Evolutionary conservation across 2,888 invertebrate species (phyloP).

Genomic region (Portevinia maculata): DNA sequence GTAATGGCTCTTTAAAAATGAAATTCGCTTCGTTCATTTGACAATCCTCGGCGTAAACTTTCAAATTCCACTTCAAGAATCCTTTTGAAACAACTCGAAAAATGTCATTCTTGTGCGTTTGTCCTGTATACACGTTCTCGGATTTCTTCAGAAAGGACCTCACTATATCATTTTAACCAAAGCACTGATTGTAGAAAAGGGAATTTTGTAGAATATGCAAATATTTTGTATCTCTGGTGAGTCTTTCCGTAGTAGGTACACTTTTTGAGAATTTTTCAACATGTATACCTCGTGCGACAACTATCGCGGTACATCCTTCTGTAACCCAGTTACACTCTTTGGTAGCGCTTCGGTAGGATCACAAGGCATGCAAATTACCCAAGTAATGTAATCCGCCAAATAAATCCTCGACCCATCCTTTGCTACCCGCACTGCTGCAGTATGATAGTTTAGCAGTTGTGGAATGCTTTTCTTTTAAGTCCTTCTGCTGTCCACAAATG

Average conservation of each 20-base stretch:
- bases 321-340: background rate
- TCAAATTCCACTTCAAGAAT: constrained; percentile 18
- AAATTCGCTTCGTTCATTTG: background rate
- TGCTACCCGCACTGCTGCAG: background rate
- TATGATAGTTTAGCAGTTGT: background rate
- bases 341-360: background rate
- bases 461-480: constrained; percentile 8
- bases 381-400: constrained; percentile 33
- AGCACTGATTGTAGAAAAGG: background rate
- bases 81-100: background rate
- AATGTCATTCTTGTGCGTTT: constrained; percentile 2
- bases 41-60: constrained; percentile 7
- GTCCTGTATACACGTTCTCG: background rate
- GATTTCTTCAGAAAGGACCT: too few relatives aligned
- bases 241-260: too few relatives aligned
- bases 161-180: background rate
- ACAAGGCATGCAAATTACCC: constrained; percentile 24
- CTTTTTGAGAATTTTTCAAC: constrained; percentile 10
- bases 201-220: background rate
- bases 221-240: background rate
- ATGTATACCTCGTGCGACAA: background rate
- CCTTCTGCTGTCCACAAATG: constrained; percentile 19
- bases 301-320: too few relatives aligned
- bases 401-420: constrained; percentile 3
- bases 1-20: background rate